A percentile compares a stretch with the other conserved stretches of the same genome.
Conservation (phyloP, 2,113 vertebrate genomes). For the Maccullochella peelii region DNA sequence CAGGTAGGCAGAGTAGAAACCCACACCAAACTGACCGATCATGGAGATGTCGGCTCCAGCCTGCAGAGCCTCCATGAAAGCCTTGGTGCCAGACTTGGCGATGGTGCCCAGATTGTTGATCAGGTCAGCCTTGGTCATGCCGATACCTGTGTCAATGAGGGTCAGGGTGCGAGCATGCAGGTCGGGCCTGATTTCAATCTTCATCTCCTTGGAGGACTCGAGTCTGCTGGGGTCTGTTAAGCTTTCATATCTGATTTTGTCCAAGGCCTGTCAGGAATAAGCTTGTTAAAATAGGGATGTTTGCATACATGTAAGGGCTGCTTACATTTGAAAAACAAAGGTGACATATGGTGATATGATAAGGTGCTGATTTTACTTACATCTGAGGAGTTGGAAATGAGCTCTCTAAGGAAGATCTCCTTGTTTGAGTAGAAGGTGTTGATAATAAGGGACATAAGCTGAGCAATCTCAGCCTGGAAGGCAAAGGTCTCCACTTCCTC, state of each 20-base stretch:
- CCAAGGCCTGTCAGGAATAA: slow-evolving; percentile 84
- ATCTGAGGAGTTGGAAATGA: slow-evolving; percentile 89
- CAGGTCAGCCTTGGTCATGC: slow-evolving; percentile 89
- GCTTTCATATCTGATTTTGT: slow-evolving; percentile 89
- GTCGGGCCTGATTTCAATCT: slow-evolving; percentile 85
- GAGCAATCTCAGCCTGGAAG: slow-evolving; percentile 89
- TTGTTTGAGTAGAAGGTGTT: slow-evolving; percentile 91
- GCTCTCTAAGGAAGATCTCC: slow-evolving; percentile 89
- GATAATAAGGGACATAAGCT: slow-evolving; percentile 89
- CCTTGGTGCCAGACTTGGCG: slow-evolving; percentile 88
- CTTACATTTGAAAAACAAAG: background rate
- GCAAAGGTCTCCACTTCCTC: slow-evolving; percentile 84
- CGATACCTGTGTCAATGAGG: slow-evolving; percentile 84
- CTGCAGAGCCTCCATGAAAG: slow-evolving; percentile 89
- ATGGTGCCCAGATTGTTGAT: slow-evolving; percentile 90
- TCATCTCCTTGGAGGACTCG: slow-evolving; percentile 87
- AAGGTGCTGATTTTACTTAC: slow-evolving; percentile 68
- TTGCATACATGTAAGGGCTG: background rate
- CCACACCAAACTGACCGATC: slow-evolving; percentile 89
- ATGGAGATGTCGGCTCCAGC: slow-evolving; percentile 88
- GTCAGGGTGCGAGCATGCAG: slow-evolving; percentile 82
- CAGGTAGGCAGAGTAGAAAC: slow-evolving; percentile 88
- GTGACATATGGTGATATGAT: background rate
- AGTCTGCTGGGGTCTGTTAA: slow-evolving; percentile 86
- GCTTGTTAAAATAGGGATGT: background rate